phyloP scores from a whole-genome alignment of 1,140 invertebrate genomes.

The Bacillus rossius region DNA sequence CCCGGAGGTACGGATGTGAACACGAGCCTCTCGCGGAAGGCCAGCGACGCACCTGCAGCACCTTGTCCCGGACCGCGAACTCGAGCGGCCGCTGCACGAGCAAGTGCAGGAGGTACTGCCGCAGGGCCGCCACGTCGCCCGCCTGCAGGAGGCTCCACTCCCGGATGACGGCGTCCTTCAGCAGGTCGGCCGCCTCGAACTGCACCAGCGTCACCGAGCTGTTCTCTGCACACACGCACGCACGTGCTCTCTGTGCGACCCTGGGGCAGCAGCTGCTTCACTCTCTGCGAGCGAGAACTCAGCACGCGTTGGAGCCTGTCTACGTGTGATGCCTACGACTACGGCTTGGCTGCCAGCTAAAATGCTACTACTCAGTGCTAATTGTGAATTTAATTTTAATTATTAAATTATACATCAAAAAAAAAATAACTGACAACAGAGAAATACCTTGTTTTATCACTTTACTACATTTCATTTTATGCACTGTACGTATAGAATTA shows the following conservation, averaged over 20 bases:
- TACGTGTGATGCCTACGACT: not conserved
- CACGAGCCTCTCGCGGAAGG: too few relatives aligned
- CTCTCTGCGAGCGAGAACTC: too few relatives aligned
- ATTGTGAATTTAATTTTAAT: not conserved
- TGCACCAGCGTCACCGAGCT: slow-evolving; percentile 74
- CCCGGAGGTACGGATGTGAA: too few relatives aligned
- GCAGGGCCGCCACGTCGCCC: slow-evolving; percentile 61
- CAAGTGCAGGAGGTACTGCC: slow-evolving; percentile 74
- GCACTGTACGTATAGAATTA: not conserved
- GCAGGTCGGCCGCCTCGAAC: slow-evolving; percentile 79
- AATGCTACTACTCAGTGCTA: not conserved
- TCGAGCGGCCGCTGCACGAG: slow-evolving; percentile 57
- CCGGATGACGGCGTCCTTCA: slow-evolving; percentile 75
- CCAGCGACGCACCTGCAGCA: slow-evolving; percentile 71
- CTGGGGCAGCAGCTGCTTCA: too few relatives aligned
- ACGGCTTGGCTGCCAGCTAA: not conserved
- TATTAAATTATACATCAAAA: not conserved
- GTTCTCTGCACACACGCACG: slow-evolving; percentile 50
- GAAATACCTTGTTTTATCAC: not conserved
- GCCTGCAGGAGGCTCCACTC: slow-evolving; percentile 69
- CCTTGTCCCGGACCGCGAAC: slow-evolving; percentile 56
- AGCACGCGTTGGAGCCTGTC: not conserved
- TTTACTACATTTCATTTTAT: not conserved
- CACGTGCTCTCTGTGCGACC: too few relatives aligned
- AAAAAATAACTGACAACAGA: too few relatives aligned